These are phyloP conservation scores for Dasypogon diadema DNA, from an alignment of 2,888 invertebrate genomes.

Conservation along the genomic window DNA sequence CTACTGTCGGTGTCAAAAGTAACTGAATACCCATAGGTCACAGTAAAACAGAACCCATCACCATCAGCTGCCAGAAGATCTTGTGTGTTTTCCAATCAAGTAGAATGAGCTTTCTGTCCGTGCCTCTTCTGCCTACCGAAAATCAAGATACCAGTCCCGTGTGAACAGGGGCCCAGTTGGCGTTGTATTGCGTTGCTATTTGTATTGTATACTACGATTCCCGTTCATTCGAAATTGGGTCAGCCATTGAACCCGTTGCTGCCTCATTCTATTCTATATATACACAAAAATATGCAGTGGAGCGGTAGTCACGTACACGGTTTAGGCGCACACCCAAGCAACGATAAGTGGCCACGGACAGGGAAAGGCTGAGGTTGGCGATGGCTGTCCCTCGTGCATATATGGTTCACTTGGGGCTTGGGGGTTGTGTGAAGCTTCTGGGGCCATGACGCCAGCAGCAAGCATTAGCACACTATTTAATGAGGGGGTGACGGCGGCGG, in stretches of 20 bases:
- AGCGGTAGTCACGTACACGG: constrained; percentile 3
- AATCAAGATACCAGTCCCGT: not conserved
- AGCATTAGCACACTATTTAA: too few species aligned
- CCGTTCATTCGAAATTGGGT: constrained; percentile 64
- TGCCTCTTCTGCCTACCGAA: too few species aligned
- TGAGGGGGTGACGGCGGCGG: too few species aligned
- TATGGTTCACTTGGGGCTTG: not conserved
- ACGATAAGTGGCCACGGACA: not conserved
- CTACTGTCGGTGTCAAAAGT: too few species aligned
- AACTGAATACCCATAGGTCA: too few species aligned
- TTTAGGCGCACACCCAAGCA: not conserved
- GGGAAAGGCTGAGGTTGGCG: constrained; percentile 24
- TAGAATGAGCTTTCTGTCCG: too few species aligned
- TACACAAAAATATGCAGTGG: not conserved
- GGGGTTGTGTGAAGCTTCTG: not conserved
- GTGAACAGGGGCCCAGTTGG: not conserved
- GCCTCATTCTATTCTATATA: constrained; percentile 45
- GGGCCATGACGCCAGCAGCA: too few species aligned
- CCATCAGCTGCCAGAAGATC: too few species aligned
- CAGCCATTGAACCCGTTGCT: constrained; percentile 67
- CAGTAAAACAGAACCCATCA: too few species aligned
- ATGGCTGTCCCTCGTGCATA: not conserved
- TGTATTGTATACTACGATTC: constrained; percentile 47
- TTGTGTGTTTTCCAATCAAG: too few species aligned
- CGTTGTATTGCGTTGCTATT: constrained; percentile 26